Conservation (phyloP, 1,140 invertebrate genomes). For the Micrasema longulum region DNA sequence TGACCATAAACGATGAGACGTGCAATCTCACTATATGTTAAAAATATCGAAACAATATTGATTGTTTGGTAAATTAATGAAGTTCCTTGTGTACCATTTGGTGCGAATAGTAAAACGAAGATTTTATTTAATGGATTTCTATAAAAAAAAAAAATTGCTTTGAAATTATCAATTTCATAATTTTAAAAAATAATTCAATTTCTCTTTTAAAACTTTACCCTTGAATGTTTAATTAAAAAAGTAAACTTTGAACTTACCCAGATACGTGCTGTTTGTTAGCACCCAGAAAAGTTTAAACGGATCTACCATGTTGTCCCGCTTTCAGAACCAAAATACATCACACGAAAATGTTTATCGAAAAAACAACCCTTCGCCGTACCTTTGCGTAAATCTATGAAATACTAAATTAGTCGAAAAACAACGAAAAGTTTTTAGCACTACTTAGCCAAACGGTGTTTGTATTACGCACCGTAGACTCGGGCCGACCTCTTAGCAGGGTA, state of each 20-base stretch:
- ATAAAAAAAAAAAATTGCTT: too few relatives aligned
- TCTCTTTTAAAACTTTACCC: too few relatives aligned
- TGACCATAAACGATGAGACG: too few relatives aligned
- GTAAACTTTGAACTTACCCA: slow-evolving; percentile 72
- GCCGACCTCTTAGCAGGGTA: background rate
- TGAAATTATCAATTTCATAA: too few relatives aligned
- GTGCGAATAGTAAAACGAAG: too few relatives aligned
- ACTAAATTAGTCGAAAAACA: background rate
- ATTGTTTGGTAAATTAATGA: too few relatives aligned
- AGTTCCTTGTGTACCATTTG: too few relatives aligned
- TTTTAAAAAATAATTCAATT: too few relatives aligned
- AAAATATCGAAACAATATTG: too few relatives aligned
- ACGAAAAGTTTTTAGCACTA: background rate
- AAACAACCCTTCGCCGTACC: background rate
- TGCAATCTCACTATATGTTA: too few relatives aligned
- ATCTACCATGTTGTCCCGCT: slow-evolving; percentile 71
- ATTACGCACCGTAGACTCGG: background rate
- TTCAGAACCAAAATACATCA: slow-evolving; percentile 36
- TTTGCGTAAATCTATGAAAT: background rate
- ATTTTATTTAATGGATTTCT: too few relatives aligned
- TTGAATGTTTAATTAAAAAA: too few relatives aligned
- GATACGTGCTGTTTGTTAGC: slow-evolving; percentile 79
- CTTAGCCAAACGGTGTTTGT: slow-evolving; percentile 1
- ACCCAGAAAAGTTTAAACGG: slow-evolving; percentile 80
- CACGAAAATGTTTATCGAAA: slow-evolving; percentile 7